Base-by-base conservation (phyloP, 1,140 invertebrate species). In the Protaetia brevitarsis region DNA sequence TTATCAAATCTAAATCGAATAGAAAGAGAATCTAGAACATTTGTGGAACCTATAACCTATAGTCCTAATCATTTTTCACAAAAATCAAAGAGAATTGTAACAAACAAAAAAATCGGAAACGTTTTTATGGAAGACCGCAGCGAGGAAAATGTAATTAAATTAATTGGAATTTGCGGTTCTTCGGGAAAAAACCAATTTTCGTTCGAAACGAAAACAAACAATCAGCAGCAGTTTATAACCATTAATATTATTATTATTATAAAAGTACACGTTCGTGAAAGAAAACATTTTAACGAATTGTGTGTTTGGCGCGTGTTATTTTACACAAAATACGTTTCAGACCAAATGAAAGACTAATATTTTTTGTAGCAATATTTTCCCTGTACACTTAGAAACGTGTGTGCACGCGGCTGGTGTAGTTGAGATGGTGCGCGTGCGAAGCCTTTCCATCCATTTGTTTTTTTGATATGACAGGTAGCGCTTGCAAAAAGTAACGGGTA, bases 271-370 rank as follows among this genome's bases (percentile, higher is more conserved):
- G 41, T 51, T 51, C 29, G 26, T 28, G 26, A 59, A 59, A 27
- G 57, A 59, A 59, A 59, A 59, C 26, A 59, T 59, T 59, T 59
- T 59, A 59, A 64, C 63, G 37, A 13, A 68, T 56, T 62, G 64
- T 64, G 41, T 62, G 59, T 58, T 51, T 23, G 41, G 41, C 41
- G 41, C 16, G 13, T 73, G 71, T 73, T 73, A 66, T 73, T 73
- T 72, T 69, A 73, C 72, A 73, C 70, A 73, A 73, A 70, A 71
- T 69, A 69, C 64, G 67, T 73, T 73, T 73, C 69, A 70, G 59
- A 65, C 72, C 60, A 72, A 73, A 73, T 73, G 70, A 73, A 73
- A 73, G 72, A 73, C 70, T 71, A 73, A 73, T 73, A 73, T 73
- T 73, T 73, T 73, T 73, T 72, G 69, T 72, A 66, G 71, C 66